These are phyloP conservation scores for Aphelinus atriplicis DNA, from an alignment of 1,140 invertebrate species.

Conservation along the genomic window DNA sequence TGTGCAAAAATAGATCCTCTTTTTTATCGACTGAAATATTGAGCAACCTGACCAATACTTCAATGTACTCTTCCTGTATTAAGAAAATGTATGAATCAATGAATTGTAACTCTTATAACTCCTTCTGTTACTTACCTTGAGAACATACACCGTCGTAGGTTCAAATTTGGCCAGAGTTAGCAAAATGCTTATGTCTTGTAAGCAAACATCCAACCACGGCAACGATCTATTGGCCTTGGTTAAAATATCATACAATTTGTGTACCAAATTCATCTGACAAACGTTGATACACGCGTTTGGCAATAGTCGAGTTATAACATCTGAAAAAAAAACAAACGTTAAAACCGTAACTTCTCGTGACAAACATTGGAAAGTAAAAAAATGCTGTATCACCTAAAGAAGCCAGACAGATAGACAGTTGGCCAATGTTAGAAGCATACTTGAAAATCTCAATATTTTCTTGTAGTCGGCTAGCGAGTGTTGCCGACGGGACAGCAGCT, in stretches of 20 bases:
- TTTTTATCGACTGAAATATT: constrained; percentile 44
- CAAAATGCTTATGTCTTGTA: constrained; percentile 54
- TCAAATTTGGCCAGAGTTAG: constrained; percentile 57
- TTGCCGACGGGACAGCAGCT: constrained; percentile 51
- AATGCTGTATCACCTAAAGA: constrained; percentile 47
- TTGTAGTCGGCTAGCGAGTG: constrained; percentile 46
- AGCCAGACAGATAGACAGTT: constrained; percentile 50
- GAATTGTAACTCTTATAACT: neutral
- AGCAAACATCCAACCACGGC: constrained; percentile 56
- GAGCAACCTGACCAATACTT: constrained; percentile 46
- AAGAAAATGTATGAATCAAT: neutral
- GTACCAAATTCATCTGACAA: constrained; percentile 49
- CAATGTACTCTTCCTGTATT: constrained; percentile 43
- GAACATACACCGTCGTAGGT: constrained; percentile 48
- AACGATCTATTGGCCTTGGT: constrained; percentile 56
- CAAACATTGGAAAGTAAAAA: neutral
- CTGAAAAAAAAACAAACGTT: constrained; percentile 40
- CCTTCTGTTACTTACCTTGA: constrained; percentile 43
- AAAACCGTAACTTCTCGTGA: neutral
- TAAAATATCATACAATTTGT: constrained; percentile 53
- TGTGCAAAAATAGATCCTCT: constrained; percentile 46
- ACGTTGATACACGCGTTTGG: constrained; percentile 51
- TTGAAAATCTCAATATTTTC: constrained; percentile 48
- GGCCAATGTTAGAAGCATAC: constrained; percentile 46
- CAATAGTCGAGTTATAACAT: constrained; percentile 56